Base-by-base conservation (phyloP, 2,113 vertebrate genomes). In the Chaetodon auriga region DNA sequence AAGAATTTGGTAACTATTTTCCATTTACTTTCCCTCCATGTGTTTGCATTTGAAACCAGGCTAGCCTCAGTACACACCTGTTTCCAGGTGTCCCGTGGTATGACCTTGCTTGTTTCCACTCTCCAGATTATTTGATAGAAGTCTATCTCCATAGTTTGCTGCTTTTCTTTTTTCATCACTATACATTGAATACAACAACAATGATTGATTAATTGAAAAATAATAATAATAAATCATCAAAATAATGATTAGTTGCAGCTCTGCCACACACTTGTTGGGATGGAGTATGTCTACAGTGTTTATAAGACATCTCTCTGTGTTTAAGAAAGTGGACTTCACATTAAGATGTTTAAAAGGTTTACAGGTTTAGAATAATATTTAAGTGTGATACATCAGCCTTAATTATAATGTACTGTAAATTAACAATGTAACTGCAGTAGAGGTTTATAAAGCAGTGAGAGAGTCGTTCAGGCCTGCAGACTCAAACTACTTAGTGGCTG, bases 351-450 rank as follows among this genome's bases (percentile, higher is more conserved):
- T 75, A 53, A 51, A 70, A 21, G 9, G 51, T 35, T 55, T 51
- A 30, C 43, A n/a, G 13, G 18, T 43, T 58, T 19, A 53, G 35
- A 70, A 75, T 60, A 79, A 62, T 36, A 82, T 78, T 77, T 57
- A 73, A 63, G 54, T 43, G n/a, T 73, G 53, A 62, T 66, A 77
- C 25, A 76, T 79, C 43, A 86, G 58, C 46, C 23, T 64, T 65
- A 61, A 43, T 46, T 35, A 51, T 53, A 61, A 36, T 54, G 43
- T 2, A 35, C 41, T 19, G 14, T 49, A 25, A 10, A 74, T 65
- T n/a, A 64, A 46, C 12, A 35, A 12, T 16, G 53, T 11, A 62
- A 65, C 49, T 54, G 38, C 72, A 65, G 72, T 6, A 45, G 7
- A 71, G 51, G 36, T 69, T 84, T 80, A 35, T 51, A 75, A 36